Percentiles rank a stretch among this genome's conserved stretches.
Evolutionary conservation across 2,888 invertebrate species (phyloP).

Genomic region (Stenurella melanura): DNA sequence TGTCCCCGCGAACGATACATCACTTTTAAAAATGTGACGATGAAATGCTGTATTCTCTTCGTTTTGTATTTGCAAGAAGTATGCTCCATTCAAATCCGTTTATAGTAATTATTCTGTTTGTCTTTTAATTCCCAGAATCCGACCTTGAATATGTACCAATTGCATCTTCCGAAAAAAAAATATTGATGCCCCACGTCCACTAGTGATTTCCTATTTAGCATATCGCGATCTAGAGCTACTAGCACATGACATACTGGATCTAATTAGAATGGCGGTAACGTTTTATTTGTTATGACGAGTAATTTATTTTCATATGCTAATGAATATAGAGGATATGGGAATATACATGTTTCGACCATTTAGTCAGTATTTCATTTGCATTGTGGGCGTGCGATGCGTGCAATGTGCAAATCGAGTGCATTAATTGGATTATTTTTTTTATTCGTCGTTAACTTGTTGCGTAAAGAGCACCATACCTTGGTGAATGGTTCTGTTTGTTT

Average conservation of each 20-base stretch:
- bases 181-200: neutral
- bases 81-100: neutral
- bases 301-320: slow-evolving; percentile 14
- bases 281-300: slow-evolving; percentile 16
- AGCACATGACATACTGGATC: neutral
- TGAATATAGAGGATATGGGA: slow-evolving; percentile 19
- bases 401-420: neutral
- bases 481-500: neutral
- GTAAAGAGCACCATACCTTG: neutral
- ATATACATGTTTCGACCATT: neutral
- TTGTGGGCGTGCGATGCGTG: slow-evolving; percentile 7
- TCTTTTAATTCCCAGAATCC: neutral
- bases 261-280: slow-evolving; percentile 15
- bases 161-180: neutral
- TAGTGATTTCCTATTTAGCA: neutral
- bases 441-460: neutral
- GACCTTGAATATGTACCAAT: neutral
- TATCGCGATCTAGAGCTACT: neutral
- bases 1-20: no score
- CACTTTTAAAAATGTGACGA: no score
- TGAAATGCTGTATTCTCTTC: no score
- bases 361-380: neutral
- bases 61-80: no score
- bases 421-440: neutral
- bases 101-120: neutral